A percentile compares a stretch with the other conserved stretches of the same genome.
Evolutionary conservation across 2,113 vertebrate species (phyloP).

Genomic region (Vidua macroura): DNA sequence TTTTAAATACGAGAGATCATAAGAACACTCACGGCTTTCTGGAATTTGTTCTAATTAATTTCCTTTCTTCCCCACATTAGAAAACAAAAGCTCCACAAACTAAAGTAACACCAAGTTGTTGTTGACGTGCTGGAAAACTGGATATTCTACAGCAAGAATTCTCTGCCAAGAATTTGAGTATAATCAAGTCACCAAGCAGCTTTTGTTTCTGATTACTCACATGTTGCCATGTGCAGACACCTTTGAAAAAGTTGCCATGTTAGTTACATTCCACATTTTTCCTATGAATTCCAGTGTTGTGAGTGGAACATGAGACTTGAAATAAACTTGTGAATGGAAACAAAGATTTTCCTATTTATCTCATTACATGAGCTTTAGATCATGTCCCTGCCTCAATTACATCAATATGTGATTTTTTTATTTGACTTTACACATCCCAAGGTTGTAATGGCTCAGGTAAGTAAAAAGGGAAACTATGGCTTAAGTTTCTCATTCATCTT

Average conservation of each 20-base stretch:
- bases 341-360: background rate
- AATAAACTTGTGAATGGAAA: background rate
- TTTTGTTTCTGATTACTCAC: background rate
- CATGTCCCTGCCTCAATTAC: background rate
- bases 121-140: background rate
- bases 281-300: background rate
- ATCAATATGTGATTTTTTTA: background rate
- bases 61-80: background rate
- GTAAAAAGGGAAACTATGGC: background rate
- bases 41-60: background rate
- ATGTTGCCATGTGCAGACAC: fast-evolving
- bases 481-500: background rate
- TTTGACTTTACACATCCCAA: background rate
- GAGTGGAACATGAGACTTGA: background rate
- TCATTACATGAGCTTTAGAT: background rate
- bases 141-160: background rate
- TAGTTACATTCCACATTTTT: background rate
- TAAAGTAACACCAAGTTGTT: background rate
- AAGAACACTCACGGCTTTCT: background rate
- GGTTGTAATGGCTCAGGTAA: background rate
- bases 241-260: background rate
- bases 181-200: background rate
- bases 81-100: background rate
- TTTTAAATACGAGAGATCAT: background rate
- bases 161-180: background rate